A percentile compares a stretch with the other conserved stretches of the same genome.
Conservation (phyloP, 2,797 vertebrate species). For the Amniataba percoides region DNA sequence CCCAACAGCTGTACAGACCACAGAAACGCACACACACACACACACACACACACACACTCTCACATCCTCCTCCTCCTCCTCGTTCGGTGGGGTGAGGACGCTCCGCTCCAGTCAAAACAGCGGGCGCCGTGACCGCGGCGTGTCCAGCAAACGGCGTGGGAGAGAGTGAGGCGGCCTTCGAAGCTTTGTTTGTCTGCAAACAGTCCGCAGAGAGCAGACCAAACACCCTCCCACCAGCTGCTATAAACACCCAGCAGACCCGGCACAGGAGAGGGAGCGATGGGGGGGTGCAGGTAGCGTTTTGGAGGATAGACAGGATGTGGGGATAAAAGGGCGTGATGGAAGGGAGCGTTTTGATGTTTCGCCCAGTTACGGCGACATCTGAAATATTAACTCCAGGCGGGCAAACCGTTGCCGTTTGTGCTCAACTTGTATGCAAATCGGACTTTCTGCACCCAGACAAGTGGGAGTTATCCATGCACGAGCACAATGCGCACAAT, state of each 20-base stretch:
- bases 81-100: constrained; percentile 12
- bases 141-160: constrained; percentile 48
- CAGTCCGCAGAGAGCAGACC: constrained; percentile 62
- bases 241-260: constrained; percentile 57
- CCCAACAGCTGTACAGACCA: neutral
- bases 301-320: constrained; percentile 9
- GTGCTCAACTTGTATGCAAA: constrained; percentile 51
- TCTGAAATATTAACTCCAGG: constrained; percentile 26
- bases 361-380: neutral
- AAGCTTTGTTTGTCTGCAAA: constrained; percentile 69
- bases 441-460: constrained; percentile 18
- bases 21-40: neutral
- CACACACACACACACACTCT: neutral
- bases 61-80: neutral
- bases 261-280: constrained; percentile 24
- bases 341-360: constrained; percentile 18
- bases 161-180: constrained; percentile 54
- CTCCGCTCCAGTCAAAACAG: constrained; percentile 47
- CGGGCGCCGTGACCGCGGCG: constrained; percentile 14
- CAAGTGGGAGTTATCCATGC: constrained; percentile 49
- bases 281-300: constrained; percentile 22
- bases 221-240: constrained; percentile 58
- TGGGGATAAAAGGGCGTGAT: neutral
- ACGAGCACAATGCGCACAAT: constrained; percentile 32
- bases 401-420: constrained; percentile 18